Percentiles rank a stretch among this genome's conserved stretches.
Evolutionary conservation across 1,140 invertebrate species (phyloP).

Genomic region (Caenorhabditis briggsae): DNA sequence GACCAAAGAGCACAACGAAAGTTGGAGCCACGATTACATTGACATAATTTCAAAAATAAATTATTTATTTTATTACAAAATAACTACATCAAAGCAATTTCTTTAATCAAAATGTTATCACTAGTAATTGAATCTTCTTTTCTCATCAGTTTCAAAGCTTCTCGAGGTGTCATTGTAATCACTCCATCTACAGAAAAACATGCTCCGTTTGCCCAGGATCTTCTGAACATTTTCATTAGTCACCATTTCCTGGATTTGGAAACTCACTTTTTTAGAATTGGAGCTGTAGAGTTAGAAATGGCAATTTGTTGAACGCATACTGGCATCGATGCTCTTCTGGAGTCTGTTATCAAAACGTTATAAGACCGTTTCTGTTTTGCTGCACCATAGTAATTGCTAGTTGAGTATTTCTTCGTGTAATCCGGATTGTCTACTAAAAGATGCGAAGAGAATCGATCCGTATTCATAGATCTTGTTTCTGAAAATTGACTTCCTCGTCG

Average conservation of each 20-base stretch:
- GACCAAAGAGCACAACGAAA: conserved; percentile 20
- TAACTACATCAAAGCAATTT: background rate
- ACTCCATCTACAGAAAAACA: conserved; percentile 41
- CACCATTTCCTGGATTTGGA: background rate
- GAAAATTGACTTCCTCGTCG: conserved; percentile 44
- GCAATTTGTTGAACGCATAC: conserved; percentile 24
- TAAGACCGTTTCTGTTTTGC: conserved; percentile 24
- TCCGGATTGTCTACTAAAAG: conserved; percentile 32
- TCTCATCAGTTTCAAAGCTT: conserved; percentile 24
- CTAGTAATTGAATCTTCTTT: conserved; percentile 40
- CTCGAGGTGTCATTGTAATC: conserved; percentile 32
- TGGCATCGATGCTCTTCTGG: conserved; percentile 36
- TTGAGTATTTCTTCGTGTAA: conserved; percentile 44
- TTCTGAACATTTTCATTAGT: background rate
- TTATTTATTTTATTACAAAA: background rate
- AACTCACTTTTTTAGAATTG: conserved; percentile 24
- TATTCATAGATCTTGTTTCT: conserved; percentile 21
- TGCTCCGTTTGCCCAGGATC: conserved; percentile 41
- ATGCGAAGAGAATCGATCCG: conserved; percentile 19
- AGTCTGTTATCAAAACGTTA: conserved; percentile 21
- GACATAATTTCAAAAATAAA: background rate
- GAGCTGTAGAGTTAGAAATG: background rate
- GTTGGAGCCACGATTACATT: background rate
- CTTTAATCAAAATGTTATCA: conserved; percentile 42
- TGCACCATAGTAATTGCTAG: conserved; percentile 25